Conservation (phyloP, 2,113 vertebrate species). For the Hippocampus barbouri region DNA sequence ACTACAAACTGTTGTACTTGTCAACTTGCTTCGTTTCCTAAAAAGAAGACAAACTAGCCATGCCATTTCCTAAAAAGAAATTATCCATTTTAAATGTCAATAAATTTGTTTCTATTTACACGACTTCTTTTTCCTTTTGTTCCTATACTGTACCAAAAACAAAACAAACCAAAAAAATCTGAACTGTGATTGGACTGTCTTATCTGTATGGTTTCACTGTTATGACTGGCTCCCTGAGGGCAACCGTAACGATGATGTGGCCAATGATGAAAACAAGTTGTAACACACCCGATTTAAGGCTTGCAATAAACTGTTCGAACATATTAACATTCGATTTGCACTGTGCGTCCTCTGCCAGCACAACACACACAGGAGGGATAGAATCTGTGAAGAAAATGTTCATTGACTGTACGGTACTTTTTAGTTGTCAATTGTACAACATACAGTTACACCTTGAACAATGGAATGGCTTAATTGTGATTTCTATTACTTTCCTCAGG, state of each 20-base stretch:
- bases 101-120: not conserved
- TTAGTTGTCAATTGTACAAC: too few relatives aligned
- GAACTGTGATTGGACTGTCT: not conserved
- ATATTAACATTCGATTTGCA: not conserved
- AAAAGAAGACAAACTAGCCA: not conserved
- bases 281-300: not conserved
- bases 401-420: too few relatives aligned
- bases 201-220: not conserved
- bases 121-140: not conserved
- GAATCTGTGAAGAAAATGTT: not conserved
- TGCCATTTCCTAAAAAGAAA: not conserved
- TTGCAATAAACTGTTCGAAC: not conserved
- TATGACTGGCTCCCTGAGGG: not conserved
- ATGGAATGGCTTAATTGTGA: too few relatives aligned
- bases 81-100: not conserved
- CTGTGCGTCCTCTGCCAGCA: not conserved
- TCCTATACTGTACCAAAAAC: not conserved
- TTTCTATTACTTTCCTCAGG: too few relatives aligned
- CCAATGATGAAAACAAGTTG: not conserved
- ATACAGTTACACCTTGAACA: too few relatives aligned
- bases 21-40: not conserved
- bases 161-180: not conserved
- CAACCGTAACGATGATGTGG: not conserved
- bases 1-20: not conserved
- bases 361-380: not conserved